Evolutionary conservation across 2,797 vertebrate genomes (phyloP), one percentile per base, ranked within the genome.

Genomic region (Hemitrygon akajei): DNA sequence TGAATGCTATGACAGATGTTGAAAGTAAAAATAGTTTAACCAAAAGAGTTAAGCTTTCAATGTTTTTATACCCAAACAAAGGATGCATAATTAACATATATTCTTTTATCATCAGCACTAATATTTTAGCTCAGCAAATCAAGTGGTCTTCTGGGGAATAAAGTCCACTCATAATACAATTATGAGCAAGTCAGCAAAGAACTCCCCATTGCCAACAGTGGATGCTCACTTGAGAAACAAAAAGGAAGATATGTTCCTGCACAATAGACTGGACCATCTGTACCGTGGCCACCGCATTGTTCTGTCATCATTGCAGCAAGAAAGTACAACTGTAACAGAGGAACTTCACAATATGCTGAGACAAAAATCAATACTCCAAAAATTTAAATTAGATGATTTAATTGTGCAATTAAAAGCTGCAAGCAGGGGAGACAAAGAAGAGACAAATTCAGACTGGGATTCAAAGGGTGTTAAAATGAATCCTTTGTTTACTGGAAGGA

Each of bases 301-400:
- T 40, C 93, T 95, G 86, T 96, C 95, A 91, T 94, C 94, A 94
- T 96, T 97, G 27, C 94, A 95, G 69, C 96, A 95, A 58, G 95
- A 96, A 40, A 95, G 93, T 93, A 95, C 95, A 89, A 94, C 92
- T 0, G 91, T 97, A 76, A 60, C 94, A 0, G 94, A 84, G 0
- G 95, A 97, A 93, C 95, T 95, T 76, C 95, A 95, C n/a, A 95
- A 94, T 58, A 92, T 97, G 7, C 94, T 95, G 76, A 95, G 95
- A 94, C 94, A 97, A 18, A 96, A 95, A 94, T 94, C 95, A 14
- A 96, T 96, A 7, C 96, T 97, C 91, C 97, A 96, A 0, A 89
- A 89, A 20, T 89, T 66, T 89, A 89, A 89, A 89, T 89, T 89
- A 22, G 86, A 89, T 69, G 86, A 89, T 69, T 66, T 89, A 69